Evolutionary conservation across 2,888 invertebrate genomes (phyloP).

Genomic region (Melanotus villosus): DNA sequence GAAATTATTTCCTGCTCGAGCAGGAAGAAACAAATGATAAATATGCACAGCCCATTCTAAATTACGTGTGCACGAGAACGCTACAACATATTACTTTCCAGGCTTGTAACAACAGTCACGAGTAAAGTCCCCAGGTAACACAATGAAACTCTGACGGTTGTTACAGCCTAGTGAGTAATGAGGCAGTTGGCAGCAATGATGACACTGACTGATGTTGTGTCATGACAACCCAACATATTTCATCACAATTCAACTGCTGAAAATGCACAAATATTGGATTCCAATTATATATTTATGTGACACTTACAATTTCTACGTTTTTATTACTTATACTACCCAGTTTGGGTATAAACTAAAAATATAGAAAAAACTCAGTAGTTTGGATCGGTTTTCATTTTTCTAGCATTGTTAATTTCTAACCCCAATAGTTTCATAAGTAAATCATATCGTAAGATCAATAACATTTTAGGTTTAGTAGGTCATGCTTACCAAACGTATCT

Average conservation of each 20-base stretch:
- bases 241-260: slow-evolving; percentile 35
- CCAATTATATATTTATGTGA: slow-evolving; percentile 22
- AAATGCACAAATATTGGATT: slow-evolving; percentile 26
- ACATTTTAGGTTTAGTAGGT: no score
- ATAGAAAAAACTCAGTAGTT: no score
- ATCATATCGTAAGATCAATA: no score
- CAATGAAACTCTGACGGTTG: slow-evolving; percentile 22
- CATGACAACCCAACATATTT: slow-evolving; percentile 49
- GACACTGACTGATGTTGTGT: slow-evolving; percentile 51
- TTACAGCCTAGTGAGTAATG: slow-evolving; percentile 50
- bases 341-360: no score
- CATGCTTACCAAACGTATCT: no score
- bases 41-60: slow-evolving; percentile 18
- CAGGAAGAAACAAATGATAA: slow-evolving; percentile 21
- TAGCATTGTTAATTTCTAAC: no score
- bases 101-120: slow-evolving; percentile 13
- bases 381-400: no score
- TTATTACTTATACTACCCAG: no score
- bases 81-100: slow-evolving; percentile 8
- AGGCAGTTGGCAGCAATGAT: slow-evolving; percentile 48
- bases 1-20: slow-evolving; percentile 13
- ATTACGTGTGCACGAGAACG: slow-evolving; percentile 13
- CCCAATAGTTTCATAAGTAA: no score
- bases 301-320: no score
- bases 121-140: slow-evolving; percentile 27